Evolutionary conservation across 2,113 vertebrate species (phyloP).

Genomic region (Megaleporinus macrocephalus): DNA sequence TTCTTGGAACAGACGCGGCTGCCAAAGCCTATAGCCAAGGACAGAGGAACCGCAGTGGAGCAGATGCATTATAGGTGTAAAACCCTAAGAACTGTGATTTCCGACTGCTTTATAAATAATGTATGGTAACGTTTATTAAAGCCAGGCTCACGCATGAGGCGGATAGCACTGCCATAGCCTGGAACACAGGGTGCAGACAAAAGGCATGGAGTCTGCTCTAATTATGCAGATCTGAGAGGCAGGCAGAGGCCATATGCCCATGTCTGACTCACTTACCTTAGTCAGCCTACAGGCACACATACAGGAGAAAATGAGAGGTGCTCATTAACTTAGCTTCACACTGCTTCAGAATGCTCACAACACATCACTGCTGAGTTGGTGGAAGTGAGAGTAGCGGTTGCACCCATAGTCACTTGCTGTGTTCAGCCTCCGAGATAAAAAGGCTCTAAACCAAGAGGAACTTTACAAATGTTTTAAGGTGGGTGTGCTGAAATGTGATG

Average conservation of each 20-base stretch:
- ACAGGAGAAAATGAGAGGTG: conserved; percentile 65
- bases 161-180: conserved; percentile 63
- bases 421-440: neutral
- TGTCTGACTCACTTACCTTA: conserved; percentile 79
- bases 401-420: neutral
- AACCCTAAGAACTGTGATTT: conserved; percentile 64
- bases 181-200: conserved; percentile 61
- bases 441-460: neutral
- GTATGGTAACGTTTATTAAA: conserved; percentile 80
- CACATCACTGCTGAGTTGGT: conserved; percentile 65
- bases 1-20: conserved; percentile 74
- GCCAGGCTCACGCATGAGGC: conserved; percentile 53
- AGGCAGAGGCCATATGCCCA: conserved; percentile 80
- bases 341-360: conserved; percentile 57
- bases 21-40: conserved; percentile 70
- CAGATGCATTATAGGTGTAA: conserved; percentile 78
- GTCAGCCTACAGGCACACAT: conserved; percentile 76
- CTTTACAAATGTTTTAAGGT: neutral
- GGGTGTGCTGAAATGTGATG: too few relatives aligned
- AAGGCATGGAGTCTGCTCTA: conserved; percentile 72
- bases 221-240: conserved; percentile 78
- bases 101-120: conserved; percentile 77
- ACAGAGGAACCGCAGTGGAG: conserved; percentile 68
- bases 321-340: conserved; percentile 74
- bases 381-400: conserved; percentile 55